Evolutionary conservation across 2,888 invertebrate species (phyloP).

Genomic region (Nomada ferruginata): DNA sequence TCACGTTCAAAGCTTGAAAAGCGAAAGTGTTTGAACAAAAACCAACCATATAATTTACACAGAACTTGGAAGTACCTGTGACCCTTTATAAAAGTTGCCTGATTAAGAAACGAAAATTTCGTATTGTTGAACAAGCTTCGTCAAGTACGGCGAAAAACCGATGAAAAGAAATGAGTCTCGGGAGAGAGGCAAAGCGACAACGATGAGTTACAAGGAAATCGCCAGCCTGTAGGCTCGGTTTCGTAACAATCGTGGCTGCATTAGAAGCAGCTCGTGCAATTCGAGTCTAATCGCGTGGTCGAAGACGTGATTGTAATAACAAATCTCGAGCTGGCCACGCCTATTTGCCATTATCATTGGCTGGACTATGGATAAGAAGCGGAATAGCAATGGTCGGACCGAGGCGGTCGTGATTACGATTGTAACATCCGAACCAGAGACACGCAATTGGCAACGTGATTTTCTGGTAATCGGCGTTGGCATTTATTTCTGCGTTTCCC

Average conservation of each 20-base stretch:
- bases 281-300: conserved; percentile 65
- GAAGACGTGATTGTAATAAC: conserved; percentile 78
- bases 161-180: neutral
- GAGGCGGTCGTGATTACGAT: conserved; percentile 53
- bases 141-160: too few relatives aligned
- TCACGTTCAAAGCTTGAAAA: too few relatives aligned
- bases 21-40: too few relatives aligned
- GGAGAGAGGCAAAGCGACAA: neutral
- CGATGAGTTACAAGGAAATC: conserved; percentile 44
- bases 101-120: too few relatives aligned
- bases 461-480: conserved; percentile 62
- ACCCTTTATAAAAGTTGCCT: too few relatives aligned
- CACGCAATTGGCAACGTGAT: conserved; percentile 67
- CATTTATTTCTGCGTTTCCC: conserved; percentile 52
- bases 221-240: conserved; percentile 51
- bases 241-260: conserved; percentile 45
- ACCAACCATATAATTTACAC: too few relatives aligned
- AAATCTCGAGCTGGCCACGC: conserved; percentile 75
- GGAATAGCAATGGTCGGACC: conserved; percentile 63
- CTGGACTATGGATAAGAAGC: conserved; percentile 64
- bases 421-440: conserved; percentile 56
- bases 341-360: conserved; percentile 76
- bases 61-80: too few relatives aligned
- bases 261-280: conserved; percentile 52
- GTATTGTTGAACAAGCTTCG: too few relatives aligned